Base-by-base conservation (phyloP, 2,888 invertebrate species). In the Branchipolynoe longqiensis region DNA sequence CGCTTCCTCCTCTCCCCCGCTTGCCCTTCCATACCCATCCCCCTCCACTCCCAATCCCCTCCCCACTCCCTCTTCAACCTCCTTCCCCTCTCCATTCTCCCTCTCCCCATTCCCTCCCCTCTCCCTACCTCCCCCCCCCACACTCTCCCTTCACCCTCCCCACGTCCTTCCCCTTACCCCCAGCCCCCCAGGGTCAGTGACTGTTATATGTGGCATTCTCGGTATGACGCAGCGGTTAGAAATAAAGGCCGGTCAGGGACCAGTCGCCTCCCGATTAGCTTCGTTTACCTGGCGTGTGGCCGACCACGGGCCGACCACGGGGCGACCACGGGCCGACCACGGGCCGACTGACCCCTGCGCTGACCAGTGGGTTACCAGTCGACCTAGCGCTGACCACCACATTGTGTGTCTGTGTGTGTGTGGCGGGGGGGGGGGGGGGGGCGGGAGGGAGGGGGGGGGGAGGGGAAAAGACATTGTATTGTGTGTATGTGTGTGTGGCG, bases 201-300 rank as follows among this genome's bases (percentile, higher is more conserved):
- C 54, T 54, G 12, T 54, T 18, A 12, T 18, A 14, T 18, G 54
- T 18, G 14, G 14, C 54, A 12, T 54, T 18, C 54, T 54, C 54
- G 14, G 12, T 18, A 48, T 62, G 28, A 2, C 28, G 2, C 62
- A 28, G 69, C 8, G 69, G 38, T 14, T 69, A 1, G 69, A 38
- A 33, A 69, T 69, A 69, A 69, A 69, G 36, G 14, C 31, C 14
- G 1, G 31, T 33, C 14, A 14, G 36, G 18, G 36, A 22, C 38
- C 69, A 33, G 69, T 22, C 3, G 69, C 4, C 36, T 38, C 33
- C n/a, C 14, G 4, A 69, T 69, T 69, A 38, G 69, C 69, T 38
- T 69, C 69, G 38, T 69, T 69, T 69, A 69, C 69, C 69, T 69
- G 69, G 38, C 12, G 38, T 69, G 69, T 38, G 36, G 38, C 69